Conservation (phyloP, 1,140 invertebrate genomes). For the Physella acuta region DNA sequence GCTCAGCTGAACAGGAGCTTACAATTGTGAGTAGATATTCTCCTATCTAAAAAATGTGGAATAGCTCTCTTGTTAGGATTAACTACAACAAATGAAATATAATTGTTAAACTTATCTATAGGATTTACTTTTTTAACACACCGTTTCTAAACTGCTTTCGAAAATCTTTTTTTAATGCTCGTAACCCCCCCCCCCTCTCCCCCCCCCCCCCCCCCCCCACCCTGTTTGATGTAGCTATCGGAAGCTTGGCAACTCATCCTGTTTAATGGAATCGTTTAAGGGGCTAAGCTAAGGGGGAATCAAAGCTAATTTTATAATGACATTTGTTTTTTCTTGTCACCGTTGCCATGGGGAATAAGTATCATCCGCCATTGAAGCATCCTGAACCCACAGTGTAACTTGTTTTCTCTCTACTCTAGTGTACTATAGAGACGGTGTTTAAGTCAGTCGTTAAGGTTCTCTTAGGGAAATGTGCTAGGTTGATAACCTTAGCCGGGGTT, state of each 20-base stretch:
- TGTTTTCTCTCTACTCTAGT: no score
- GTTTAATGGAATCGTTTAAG: background rate
- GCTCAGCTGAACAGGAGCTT: constrained; percentile 1
- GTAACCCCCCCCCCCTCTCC: background rate
- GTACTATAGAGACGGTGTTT: no score
- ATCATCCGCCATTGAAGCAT: no score
- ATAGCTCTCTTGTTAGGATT: no score
- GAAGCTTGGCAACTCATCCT: background rate
- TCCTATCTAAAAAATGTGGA: no score
- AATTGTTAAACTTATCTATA: no score
- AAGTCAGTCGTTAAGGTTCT: no score
- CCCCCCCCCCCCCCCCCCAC: background rate
- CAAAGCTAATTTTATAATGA: constrained; percentile 11
- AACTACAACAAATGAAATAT: no score
- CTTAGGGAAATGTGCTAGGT: no score
- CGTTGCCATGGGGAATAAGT: constrained; percentile 5
- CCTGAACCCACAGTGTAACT: no score
- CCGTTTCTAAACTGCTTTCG: background rate
- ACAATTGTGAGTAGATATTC: constrained; percentile 20
- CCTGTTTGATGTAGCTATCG: background rate
- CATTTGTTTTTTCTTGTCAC: background rate
- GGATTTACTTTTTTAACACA: no score
- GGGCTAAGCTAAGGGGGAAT: background rate
- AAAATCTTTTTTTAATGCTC: background rate
- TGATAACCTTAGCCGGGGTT: no score